Percentiles rank a stretch among this genome's conserved stretches.
Evolutionary conservation across 2,797 vertebrate species (phyloP).

Genomic region (Erithacus rubecula): DNA sequence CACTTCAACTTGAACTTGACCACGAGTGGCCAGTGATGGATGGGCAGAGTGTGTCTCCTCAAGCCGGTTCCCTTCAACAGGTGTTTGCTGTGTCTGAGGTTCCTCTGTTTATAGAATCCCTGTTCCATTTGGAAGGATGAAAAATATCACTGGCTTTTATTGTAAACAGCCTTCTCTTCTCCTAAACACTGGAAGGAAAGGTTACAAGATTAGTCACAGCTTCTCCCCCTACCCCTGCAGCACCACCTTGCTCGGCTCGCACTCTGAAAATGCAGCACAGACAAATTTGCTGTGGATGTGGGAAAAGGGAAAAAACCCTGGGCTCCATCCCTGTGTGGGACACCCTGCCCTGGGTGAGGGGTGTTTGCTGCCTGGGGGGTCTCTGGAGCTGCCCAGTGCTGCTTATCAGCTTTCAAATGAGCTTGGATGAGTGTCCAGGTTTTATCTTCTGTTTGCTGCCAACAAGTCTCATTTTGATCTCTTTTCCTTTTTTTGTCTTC

Average conservation of each 20-base stretch:
- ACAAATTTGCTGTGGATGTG: background rate
- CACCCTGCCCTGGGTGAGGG: background rate
- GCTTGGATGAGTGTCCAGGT: slow-evolving; percentile 69
- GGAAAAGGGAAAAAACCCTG: rapidly evolving
- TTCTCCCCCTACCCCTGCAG: background rate
- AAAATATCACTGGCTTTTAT: slow-evolving; percentile 78
- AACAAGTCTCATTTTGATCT: slow-evolving; percentile 60
- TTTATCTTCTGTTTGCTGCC: slow-evolving; percentile 69
- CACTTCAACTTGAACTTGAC: slow-evolving; percentile 49
- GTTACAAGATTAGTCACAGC: slow-evolving; percentile 82
- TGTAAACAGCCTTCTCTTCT: slow-evolving; percentile 80
- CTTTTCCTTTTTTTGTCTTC: background rate
- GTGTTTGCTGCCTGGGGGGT: slow-evolving; percentile 74
- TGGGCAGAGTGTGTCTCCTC: background rate
- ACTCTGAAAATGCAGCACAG: rapidly evolving
- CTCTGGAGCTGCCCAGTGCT: slow-evolving; percentile 68
- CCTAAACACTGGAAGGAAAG: slow-evolving; percentile 80
- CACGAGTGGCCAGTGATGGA: slow-evolving; percentile 7
- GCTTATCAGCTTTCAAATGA: slow-evolving; percentile 77
- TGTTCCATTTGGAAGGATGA: slow-evolving; percentile 87
- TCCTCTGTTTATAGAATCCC: slow-evolving; percentile 86
- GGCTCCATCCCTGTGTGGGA: background rate
- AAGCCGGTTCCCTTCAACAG: slow-evolving; percentile 76
- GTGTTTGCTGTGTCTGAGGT: slow-evolving; percentile 88
- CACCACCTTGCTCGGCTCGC: background rate